Conservation (phyloP, 64 coral and sea anemone genomes). For the Trachythela sp. region DNA sequence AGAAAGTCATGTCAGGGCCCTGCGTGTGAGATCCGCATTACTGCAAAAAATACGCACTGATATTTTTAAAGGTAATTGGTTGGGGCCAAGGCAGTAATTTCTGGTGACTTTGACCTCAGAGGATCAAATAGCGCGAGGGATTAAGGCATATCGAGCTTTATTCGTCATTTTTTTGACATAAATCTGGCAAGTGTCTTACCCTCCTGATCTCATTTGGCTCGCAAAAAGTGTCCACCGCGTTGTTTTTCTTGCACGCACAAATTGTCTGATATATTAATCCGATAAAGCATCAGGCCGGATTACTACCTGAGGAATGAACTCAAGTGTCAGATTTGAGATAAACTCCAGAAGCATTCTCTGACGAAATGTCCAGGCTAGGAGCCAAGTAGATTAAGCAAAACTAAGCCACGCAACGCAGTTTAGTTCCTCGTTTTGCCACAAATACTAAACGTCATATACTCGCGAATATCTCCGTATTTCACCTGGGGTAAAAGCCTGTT, state of each 20-base stretch:
- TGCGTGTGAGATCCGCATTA: not conserved
- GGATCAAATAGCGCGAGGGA: not conserved
- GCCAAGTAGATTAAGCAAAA: not conserved
- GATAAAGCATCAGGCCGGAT: not conserved
- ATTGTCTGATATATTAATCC: constrained; percentile 14
- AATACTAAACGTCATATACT: not conserved
- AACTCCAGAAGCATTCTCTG: not conserved
- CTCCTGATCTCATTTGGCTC: not conserved
- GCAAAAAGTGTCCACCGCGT: not conserved
- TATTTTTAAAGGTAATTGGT: not conserved
- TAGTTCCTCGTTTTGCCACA: not conserved
- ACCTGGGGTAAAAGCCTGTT: not conserved
- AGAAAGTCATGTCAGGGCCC: not conserved
- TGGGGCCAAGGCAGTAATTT: not conserved
- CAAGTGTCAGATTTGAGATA: not conserved
- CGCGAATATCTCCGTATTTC: not conserved
- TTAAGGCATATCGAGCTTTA: not conserved
- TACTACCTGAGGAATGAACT: not conserved
- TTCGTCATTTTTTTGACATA: not conserved
- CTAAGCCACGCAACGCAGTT: not conserved
- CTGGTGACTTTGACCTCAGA: not conserved
- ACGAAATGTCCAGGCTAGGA: not conserved
- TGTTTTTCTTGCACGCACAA: not conserved
- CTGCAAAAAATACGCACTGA: too few species aligned
- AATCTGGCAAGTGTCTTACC: not conserved